phyloP scores from a whole-genome alignment of 2,888 invertebrate genomes.

The Portevinia maculata region DNA sequence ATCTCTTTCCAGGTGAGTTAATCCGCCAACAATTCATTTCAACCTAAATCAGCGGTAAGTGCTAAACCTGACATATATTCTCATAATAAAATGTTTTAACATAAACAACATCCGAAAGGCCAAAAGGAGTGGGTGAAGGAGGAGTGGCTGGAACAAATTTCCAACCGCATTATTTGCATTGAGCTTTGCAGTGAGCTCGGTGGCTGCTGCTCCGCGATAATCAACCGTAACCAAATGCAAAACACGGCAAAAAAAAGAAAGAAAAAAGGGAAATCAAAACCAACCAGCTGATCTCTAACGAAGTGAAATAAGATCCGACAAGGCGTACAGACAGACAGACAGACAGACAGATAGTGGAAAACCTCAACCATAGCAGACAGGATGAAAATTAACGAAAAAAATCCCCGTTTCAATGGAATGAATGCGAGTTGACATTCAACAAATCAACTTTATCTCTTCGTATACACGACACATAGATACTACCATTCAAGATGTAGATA shows the following conservation, averaged over 20 bases:
- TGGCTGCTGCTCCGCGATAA: slow-evolving; percentile 59
- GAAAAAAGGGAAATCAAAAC: neutral
- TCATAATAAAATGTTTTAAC: slow-evolving; percentile 73
- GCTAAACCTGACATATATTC: slow-evolving; percentile 74
- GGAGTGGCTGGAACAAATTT: slow-evolving; percentile 55
- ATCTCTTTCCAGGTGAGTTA: slow-evolving; percentile 73
- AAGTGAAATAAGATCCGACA: slow-evolving; percentile 73
- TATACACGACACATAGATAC: slow-evolving; percentile 44
- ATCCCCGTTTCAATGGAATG: slow-evolving; percentile 4
- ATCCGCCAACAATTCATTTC: slow-evolving; percentile 72
- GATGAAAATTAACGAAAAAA: slow-evolving; percentile 48
- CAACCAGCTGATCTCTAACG: slow-evolving; percentile 64
- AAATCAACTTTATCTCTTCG: slow-evolving; percentile 70
- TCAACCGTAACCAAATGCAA: slow-evolving; percentile 59
- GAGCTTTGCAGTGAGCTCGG: slow-evolving; percentile 6
- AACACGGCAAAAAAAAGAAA: slow-evolving; percentile 10
- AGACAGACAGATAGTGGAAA: slow-evolving; percentile 49
- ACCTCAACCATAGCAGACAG: slow-evolving; percentile 50
- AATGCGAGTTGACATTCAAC: slow-evolving; percentile 68
- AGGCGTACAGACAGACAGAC: slow-evolving; percentile 50
- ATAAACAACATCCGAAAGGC: slow-evolving; percentile 60
- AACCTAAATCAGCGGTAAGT: slow-evolving; percentile 74
- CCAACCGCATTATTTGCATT: slow-evolving; percentile 73
- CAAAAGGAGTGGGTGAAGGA: slow-evolving; percentile 30
- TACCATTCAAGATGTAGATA: slow-evolving; percentile 52